phyloP scores from a whole-genome alignment of 2,797 vertebrate species.

The Lutjanus campechanus region DNA sequence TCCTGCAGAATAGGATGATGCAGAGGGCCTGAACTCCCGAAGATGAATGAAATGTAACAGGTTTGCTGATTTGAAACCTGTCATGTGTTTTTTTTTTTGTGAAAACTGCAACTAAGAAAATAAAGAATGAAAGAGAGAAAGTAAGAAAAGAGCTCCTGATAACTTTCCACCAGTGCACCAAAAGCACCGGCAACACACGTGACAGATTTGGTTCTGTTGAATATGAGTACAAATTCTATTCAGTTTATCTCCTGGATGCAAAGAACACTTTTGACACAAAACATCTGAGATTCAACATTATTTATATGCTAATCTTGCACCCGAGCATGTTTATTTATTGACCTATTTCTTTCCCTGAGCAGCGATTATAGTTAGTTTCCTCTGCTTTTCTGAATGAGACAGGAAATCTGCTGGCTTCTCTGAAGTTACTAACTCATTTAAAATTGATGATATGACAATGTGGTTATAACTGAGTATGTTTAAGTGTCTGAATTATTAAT shows the following conservation, averaged over 20 bases:
- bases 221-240: neutral
- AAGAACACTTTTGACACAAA: slow-evolving; percentile 16
- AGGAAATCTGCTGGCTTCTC: neutral
- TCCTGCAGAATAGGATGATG: slow-evolving; percentile 59
- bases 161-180: neutral
- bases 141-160: neutral
- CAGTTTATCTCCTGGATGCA: neutral
- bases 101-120: slow-evolving; percentile 4
- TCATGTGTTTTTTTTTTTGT: slow-evolving; percentile 3
- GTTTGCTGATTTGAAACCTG: slow-evolving; percentile 21
- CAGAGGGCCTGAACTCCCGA: slow-evolving; percentile 6
- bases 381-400: slow-evolving; percentile 23
- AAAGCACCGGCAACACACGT: neutral
- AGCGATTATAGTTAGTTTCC: slow-evolving; percentile 16
- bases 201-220: neutral
- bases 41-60: slow-evolving; percentile 11
- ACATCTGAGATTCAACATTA: slow-evolving; percentile 12
- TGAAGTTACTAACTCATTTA: neutral
- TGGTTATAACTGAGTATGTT: neutral
- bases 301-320: slow-evolving; percentile 13
- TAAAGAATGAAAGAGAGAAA: neutral
- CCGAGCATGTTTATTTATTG: slow-evolving; percentile 19
- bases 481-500: slow-evolving; percentile 16
- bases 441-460: neutral
- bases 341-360: neutral